Percentiles rank a stretch among this genome's conserved stretches.
Conservation (phyloP, 2,797 vertebrate species). For the Chelonia mydas region DNA sequence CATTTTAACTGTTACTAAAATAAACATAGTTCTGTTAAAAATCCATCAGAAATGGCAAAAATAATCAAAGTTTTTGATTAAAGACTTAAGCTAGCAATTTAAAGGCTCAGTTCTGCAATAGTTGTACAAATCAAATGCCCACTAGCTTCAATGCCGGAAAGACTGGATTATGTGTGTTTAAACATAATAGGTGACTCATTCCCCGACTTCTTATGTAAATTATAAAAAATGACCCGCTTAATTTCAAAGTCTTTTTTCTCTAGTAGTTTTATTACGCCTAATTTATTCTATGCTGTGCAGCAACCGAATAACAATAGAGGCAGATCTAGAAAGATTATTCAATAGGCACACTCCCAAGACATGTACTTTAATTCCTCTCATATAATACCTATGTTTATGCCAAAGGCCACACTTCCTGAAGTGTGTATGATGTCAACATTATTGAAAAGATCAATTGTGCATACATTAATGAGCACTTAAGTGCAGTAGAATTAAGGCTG, state of each 20-base stretch:
- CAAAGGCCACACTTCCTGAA: not conserved
- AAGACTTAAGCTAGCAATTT: not conserved
- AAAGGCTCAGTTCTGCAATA: not conserved
- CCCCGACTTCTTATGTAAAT: not conserved
- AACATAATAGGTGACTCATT: not conserved
- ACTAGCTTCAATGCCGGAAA: not conserved
- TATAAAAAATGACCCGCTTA: not conserved
- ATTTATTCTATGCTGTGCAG: not conserved
- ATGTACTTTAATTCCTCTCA: not conserved
- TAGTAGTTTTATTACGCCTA: not conserved
- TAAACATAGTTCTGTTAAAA: not conserved
- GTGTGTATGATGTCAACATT: fast-evolving
- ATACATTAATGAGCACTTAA: not conserved
- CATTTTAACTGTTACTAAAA: not conserved
- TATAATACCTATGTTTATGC: not conserved
- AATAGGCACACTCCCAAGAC: not conserved
- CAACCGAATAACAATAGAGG: not conserved
- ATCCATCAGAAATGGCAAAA: too few relatives aligned
- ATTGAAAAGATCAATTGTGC: not conserved
- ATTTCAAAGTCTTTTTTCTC: not conserved
- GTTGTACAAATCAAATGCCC: not conserved
- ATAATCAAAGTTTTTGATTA: too few relatives aligned
- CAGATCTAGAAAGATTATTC: not conserved
- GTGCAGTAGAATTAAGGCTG: not conserved
- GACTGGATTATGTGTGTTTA: not conserved